Conservation (phyloP, 2,113 vertebrate species). For the Dolichallabes microphthalmus region DNA sequence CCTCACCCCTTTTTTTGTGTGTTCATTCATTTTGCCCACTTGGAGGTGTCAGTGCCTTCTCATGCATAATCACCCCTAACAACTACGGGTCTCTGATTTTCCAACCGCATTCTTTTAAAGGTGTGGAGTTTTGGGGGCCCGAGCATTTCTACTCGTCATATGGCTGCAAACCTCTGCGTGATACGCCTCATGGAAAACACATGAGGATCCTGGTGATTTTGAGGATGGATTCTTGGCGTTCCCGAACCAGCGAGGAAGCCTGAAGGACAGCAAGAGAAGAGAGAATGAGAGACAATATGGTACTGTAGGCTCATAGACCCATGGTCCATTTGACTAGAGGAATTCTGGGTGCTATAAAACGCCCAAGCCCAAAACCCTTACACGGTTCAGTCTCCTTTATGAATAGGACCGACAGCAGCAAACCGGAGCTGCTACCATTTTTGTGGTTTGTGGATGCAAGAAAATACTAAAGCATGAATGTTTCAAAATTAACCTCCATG, state of each 20-base stretch:
- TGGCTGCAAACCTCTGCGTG: constrained; percentile 24
- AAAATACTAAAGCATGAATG: constrained; percentile 39
- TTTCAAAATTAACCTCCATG: constrained; percentile 34
- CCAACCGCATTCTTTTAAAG: constrained; percentile 1
- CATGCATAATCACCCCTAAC: constrained; percentile 54
- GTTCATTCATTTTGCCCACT: neutral
- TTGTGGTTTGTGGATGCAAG: constrained; percentile 36
- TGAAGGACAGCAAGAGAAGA: neutral
- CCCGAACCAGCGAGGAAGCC: neutral
- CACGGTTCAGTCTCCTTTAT: constrained; percentile 43
- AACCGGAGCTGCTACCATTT: constrained; percentile 19
- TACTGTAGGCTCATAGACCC: neutral
- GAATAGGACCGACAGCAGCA: constrained; percentile 21
- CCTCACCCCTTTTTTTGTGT: neutral
- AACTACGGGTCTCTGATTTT: neutral
- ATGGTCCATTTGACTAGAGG: constrained; percentile 49
- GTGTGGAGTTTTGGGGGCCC: neutral
- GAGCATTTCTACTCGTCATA: neutral
- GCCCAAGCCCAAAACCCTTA: constrained; percentile 25
- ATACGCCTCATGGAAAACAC: constrained; percentile 19
- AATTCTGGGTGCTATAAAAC: constrained; percentile 46
- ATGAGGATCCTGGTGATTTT: constrained; percentile 8
- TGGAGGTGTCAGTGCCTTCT: constrained; percentile 54
- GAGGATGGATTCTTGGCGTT: constrained; percentile 9
- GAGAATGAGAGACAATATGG: neutral